These are phyloP conservation scores for Gasterosteus aculeatus DNA, from an alignment of 2,113 vertebrate species.

Conservation along the genomic window DNA sequence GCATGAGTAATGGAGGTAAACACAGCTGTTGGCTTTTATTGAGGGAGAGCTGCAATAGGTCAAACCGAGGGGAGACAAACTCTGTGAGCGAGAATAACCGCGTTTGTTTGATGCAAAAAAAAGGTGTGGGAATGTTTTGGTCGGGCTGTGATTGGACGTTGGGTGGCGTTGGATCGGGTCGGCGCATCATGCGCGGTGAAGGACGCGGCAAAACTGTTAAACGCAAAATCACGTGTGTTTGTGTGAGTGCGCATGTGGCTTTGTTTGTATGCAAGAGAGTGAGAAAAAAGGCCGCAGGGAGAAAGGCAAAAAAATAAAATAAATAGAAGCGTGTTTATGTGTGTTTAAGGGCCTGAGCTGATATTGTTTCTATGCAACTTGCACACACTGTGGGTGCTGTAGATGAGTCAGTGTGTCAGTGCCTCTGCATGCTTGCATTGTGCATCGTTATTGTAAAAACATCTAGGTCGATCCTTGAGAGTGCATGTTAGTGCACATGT, in stretches of 20 bases:
- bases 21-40: conserved; percentile 77
- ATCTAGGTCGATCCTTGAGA: conserved; percentile 73
- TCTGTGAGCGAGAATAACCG: conserved; percentile 62
- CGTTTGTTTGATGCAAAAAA: conserved; percentile 63
- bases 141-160: conserved; percentile 56
- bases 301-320: background rate
- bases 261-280: conserved; percentile 28
- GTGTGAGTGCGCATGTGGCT: background rate
- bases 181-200: conserved; percentile 43
- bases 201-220: conserved; percentile 36
- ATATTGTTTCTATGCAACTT: conserved; percentile 43
- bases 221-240: conserved; percentile 3
- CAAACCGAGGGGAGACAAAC: conserved; percentile 58
- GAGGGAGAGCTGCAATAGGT: conserved; percentile 66
- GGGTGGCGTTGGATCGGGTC: conserved; percentile 1
- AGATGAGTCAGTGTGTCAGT: conserved; percentile 58
- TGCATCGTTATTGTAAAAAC: conserved; percentile 59
- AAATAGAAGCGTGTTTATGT: background rate
- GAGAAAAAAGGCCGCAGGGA: conserved; percentile 32
- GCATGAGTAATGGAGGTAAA: conserved; percentile 76
- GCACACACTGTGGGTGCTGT: conserved; percentile 41
- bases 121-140: conserved; percentile 70
- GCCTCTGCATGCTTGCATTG: conserved; percentile 42
- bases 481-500: conserved; percentile 67
- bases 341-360: conserved; percentile 33